Percentiles rank a stretch among this genome's conserved stretches.
Conservation (phyloP, 2,113 vertebrate genomes). For the Chrysochloris asiatica region DNA sequence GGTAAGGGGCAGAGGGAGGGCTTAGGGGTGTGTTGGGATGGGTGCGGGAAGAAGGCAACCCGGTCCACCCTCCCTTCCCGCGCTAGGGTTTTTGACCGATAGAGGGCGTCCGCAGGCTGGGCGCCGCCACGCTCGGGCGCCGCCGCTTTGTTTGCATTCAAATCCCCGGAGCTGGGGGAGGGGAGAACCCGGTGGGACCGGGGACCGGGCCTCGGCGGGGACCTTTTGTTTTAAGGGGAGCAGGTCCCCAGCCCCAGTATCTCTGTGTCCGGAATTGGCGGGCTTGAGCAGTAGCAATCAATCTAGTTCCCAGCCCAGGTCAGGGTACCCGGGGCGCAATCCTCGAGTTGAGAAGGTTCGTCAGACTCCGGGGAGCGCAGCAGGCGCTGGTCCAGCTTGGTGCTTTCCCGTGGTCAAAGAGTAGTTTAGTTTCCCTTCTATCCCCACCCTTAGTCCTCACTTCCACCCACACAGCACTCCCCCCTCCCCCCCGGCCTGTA, state of each 20-base stretch:
- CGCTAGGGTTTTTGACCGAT: slow-evolving; percentile 49
- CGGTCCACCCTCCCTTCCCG: slow-evolving; percentile 48
- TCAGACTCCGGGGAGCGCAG: neutral
- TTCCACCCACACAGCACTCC: neutral
- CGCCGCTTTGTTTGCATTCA: slow-evolving; percentile 78
- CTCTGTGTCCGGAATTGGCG: neutral
- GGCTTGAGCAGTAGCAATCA: neutral
- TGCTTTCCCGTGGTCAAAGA: neutral
- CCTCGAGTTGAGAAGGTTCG: slow-evolving; percentile 10
- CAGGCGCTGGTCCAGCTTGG: neutral
- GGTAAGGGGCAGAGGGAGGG: neutral
- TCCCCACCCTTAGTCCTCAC: no score
- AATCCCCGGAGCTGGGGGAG: slow-evolving; percentile 70
- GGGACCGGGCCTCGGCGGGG: neutral
- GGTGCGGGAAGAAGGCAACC: neutral
- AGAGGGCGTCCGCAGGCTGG: slow-evolving; percentile 72
- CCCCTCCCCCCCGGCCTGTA: neutral
- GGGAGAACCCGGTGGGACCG: slow-evolving; percentile 18
- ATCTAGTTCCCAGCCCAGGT: neutral
- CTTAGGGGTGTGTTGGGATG: neutral
- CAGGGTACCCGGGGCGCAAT: neutral
- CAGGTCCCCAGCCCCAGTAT: neutral
- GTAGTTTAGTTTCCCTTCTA: no score
- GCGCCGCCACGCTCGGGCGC: slow-evolving; percentile 71
- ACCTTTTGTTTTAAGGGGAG: slow-evolving; percentile 58